These are phyloP conservation scores for Eidolon dupreanum DNA, from an alignment of 2,797 vertebrate species.

Conservation along the genomic window DNA sequence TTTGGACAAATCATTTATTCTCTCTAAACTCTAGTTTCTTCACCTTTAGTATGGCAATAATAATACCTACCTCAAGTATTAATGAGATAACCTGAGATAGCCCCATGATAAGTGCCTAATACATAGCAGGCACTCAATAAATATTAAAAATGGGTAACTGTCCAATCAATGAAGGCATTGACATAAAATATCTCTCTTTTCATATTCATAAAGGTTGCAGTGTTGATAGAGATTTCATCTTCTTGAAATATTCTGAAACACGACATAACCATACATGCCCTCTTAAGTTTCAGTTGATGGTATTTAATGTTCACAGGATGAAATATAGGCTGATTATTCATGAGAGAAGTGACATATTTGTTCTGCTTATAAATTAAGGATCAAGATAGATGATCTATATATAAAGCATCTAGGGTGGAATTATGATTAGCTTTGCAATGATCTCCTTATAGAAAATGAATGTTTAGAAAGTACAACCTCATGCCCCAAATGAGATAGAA, in stretches of 20 bases:
- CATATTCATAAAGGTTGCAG: slow-evolving; percentile 52
- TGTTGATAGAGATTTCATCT: slow-evolving; percentile 22
- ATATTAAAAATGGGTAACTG: slow-evolving; percentile 18
- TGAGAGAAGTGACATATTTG: slow-evolving; percentile 72
- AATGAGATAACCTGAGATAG: neutral
- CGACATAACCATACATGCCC: slow-evolving; percentile 47
- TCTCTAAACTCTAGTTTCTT: neutral
- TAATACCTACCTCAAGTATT: neutral
- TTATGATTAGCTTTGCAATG: slow-evolving; percentile 62
- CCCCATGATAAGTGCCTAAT: neutral
- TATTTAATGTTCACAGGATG: slow-evolving; percentile 64
- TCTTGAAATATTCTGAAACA: slow-evolving; percentile 60
- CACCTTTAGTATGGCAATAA: neutral
- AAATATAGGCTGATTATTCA: slow-evolving; percentile 73
- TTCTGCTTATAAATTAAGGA: slow-evolving; percentile 65
- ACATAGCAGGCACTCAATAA: neutral
- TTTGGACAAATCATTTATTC: slow-evolving; percentile 40
- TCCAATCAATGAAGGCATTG: neutral
- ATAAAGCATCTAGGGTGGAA: slow-evolving; percentile 53
- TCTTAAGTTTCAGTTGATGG: slow-evolving; percentile 59
- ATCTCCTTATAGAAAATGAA: slow-evolving; percentile 44
- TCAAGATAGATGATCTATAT: slow-evolving; percentile 68
- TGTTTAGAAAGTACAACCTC: slow-evolving; percentile 27
- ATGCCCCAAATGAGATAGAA: neutral
- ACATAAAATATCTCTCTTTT: slow-evolving; percentile 12